Evolutionary conservation across 2,113 vertebrate genomes (phyloP), one percentile per base, ranked within the genome.

Genomic region (Nipponia nippon): DNA sequence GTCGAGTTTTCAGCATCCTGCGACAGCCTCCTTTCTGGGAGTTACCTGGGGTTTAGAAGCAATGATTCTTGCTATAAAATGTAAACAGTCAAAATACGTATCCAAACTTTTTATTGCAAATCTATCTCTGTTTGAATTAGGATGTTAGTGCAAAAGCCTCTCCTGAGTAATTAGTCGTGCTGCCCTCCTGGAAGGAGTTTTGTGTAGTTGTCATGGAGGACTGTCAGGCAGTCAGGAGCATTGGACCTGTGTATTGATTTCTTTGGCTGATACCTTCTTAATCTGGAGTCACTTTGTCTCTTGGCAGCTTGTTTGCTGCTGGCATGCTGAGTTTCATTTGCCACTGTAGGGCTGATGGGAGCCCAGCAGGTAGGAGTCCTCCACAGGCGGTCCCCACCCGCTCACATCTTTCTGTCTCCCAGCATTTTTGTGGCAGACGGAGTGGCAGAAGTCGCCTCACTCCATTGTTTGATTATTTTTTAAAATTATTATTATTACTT

Each of bases 331-430:
- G 32, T 49, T 96, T 70, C 5, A 5, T 69, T 84, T 89, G 78
- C 58, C 17, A 20, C 16, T 36, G n/a, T 32, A 44, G 69, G 1
- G 13, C 36, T 63, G 44, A 27, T 83, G 70, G 47, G 20, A 88
- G 12, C 62, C 52, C 52, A 67, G 47, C 9, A 75, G 29, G 47
- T 22, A 81, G 15, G n/a, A 27, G 11, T 59, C 9, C 42, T 78
- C 7, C 1, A 25, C 0, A 1, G 32, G 20, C 3, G 1, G 21
- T 44, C 2, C 53, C 46, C 22, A 10, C 27, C 1, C 0, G 40
- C 34, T 89, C 2, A 0, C 9, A 10, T 26, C 23, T n/a, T 61
- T 87, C 40, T 70, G 59, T 59, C 29, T 76, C 40, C 27, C 44
- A 55, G 52, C 52, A 16, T 30, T 88, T 66, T 67, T 84, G 23